Base-by-base conservation (phyloP, 2,888 invertebrate genomes). In the Falcaria lacertinaria region DNA sequence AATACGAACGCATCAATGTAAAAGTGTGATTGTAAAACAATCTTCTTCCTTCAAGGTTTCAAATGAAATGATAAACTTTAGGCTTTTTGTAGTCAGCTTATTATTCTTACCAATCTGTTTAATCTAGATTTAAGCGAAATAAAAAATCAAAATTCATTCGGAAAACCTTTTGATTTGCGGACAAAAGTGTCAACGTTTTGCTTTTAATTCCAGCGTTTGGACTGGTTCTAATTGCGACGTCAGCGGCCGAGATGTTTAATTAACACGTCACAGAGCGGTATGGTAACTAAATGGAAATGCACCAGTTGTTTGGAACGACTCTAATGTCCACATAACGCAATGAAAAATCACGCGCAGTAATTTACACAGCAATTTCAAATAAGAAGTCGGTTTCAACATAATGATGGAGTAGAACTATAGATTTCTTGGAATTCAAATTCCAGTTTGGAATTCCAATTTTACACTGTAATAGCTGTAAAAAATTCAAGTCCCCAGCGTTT, bases 201-300 rank as follows among this genome's bases (percentile, higher is more conserved):
- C 28, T 28, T n/a, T 16, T 15, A 16, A 17, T 34, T 17, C 16
- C 15, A 15, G 14, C 34, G 15, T 34, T 34, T 16, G 34, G 15
- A 11, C 34, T 17, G 16, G 15, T 34, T 16, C 34, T 34, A 34
- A 34, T 34, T 34, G 34, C 34, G 17, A 34, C 34, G 34, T n/a
- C 34, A 34, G 15, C 11, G 39, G 37, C 43, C 35, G 41, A 35
- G 28, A 48, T 50, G 41, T 51, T 57, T 57, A 60, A 57, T 57
- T 57, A 57, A 47, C 44, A 53, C 46, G 50, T 50, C 57, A 53
- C 34, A 48, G 43, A 46, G 39, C 41, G 33, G n/a, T n/a, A 35
- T 28, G 39, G 47, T 50, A 47, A 50, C 51, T 36, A 47, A 54
- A 48, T 32, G 34, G 4, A 19, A 41, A 28, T 41, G 35, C 19